Percentiles rank a stretch among this genome's conserved stretches.
Conservation (phyloP, 2,113 vertebrate species). For the Ploceus nigricollis region DNA sequence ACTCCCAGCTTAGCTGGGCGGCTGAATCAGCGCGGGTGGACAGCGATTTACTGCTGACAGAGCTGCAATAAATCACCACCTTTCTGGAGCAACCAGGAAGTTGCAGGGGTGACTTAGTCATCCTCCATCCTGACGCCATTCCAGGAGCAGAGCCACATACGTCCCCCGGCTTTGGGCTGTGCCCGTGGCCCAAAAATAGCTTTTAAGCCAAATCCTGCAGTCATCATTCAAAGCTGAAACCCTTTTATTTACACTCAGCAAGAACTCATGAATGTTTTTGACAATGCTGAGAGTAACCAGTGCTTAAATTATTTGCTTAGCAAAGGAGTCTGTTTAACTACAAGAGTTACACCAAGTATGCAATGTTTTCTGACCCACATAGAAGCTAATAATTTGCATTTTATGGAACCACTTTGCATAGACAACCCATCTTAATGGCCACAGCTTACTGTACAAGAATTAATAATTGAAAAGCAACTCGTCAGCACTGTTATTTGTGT, state of each 20-base stretch:
- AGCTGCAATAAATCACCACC: neutral
- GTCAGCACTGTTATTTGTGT: neutral
- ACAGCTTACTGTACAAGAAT: neutral
- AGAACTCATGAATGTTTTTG: neutral
- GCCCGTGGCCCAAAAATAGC: neutral
- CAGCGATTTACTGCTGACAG: neutral
- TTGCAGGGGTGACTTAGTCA: constrained; percentile 30
- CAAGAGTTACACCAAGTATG: neutral
- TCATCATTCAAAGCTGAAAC: neutral
- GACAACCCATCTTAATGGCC: neutral
- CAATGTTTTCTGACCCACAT: constrained; percentile 43
- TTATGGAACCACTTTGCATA: constrained; percentile 11
- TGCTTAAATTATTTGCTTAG: constrained; percentile 28
- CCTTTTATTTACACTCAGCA: constrained; percentile 32
- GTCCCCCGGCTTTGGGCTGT: neutral
- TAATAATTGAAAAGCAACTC: constrained; percentile 12
- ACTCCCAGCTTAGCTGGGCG: neutral
- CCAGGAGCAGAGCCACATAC: neutral
- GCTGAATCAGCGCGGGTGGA: constrained; percentile 19
- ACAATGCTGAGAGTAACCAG: neutral
- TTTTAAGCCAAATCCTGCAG: constrained; percentile 22
- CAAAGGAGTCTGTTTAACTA: neutral
- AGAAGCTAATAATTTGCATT: constrained; percentile 34
- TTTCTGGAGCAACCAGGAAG: neutral
- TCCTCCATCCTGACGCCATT: neutral